Conservation (phyloP, 2,113 vertebrate species). For the Scomber colias region DNA sequence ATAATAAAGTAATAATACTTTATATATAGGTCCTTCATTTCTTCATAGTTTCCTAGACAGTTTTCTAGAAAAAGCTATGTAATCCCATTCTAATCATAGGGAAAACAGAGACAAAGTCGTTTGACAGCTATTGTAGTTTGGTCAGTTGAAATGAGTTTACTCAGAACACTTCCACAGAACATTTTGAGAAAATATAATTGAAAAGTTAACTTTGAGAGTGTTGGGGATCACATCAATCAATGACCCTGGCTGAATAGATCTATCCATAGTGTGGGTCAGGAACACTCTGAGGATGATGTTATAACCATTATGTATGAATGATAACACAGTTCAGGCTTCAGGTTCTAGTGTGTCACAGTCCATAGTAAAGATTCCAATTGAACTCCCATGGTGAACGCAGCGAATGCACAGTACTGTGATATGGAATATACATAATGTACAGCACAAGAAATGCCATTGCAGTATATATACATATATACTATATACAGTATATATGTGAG, state of each 20-base stretch:
- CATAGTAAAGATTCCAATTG: background rate
- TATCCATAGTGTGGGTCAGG: background rate
- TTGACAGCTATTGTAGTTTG: too few relatives aligned
- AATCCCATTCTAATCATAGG: too few relatives aligned
- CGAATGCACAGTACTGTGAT: slow-evolving; percentile 12
- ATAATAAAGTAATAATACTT: too few relatives aligned
- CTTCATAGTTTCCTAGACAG: too few relatives aligned
- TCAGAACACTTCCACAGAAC: background rate
- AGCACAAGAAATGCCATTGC: background rate
- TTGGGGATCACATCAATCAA: background rate
- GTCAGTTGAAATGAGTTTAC: background rate
- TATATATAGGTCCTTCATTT: too few relatives aligned
- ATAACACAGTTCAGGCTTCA: slow-evolving; percentile 6
- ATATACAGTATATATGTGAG: slow-evolving; percentile 4
- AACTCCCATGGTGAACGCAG: background rate
- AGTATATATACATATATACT: too few relatives aligned
- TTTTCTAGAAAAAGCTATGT: too few relatives aligned
- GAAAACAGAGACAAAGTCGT: too few relatives aligned
- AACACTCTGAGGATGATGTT: background rate
- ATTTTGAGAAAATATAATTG: background rate
- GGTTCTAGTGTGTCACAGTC: background rate
- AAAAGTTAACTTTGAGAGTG: background rate
- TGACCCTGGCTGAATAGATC: background rate
- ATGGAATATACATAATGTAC: slow-evolving; percentile 2
- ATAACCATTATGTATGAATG: slow-evolving; percentile 9